phyloP scores from a whole-genome alignment of 2,797 vertebrate genomes.

The Nothura maculosa region DNA sequence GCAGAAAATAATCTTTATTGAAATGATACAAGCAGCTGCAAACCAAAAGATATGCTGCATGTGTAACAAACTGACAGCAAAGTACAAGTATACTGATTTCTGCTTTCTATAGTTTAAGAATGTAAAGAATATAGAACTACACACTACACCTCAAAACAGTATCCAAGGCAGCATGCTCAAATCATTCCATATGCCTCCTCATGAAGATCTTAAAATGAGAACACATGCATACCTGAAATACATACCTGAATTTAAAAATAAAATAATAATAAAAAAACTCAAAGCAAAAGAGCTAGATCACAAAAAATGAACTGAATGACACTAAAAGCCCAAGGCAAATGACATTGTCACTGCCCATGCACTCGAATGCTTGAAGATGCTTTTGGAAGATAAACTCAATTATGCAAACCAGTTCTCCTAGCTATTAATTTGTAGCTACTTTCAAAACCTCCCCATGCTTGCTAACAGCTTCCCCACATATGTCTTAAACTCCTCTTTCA shows the following conservation, averaged over 20 bases:
- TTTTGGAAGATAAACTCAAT: not conserved
- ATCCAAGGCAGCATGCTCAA: not conserved
- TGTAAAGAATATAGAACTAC: accelerated
- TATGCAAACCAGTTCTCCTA: not conserved
- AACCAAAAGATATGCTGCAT: not conserved
- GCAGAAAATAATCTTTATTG: not conserved
- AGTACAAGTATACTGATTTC: not conserved
- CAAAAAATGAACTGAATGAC: not conserved
- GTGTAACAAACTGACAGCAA: not conserved
- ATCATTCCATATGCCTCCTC: not conserved
- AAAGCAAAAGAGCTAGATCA: not conserved
- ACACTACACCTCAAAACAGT: not conserved
- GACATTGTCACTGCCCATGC: not conserved
- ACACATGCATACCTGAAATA: too few species aligned
- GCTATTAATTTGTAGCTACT: not conserved
- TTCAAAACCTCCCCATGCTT: not conserved
- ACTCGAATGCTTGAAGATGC: not conserved
- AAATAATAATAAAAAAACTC: not conserved
- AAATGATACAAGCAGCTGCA: not conserved
- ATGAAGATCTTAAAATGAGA: not conserved
- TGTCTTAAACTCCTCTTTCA: not conserved
- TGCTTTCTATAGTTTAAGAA: not conserved
- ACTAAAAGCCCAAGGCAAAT: not conserved
- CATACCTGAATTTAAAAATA: not conserved
- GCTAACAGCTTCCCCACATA: not conserved